Percentiles rank a stretch among this genome's conserved stretches.
These are phyloP conservation scores for Indri indri DNA, from an alignment of 2,113 vertebrate genomes.

Conservation along the genomic window DNA sequence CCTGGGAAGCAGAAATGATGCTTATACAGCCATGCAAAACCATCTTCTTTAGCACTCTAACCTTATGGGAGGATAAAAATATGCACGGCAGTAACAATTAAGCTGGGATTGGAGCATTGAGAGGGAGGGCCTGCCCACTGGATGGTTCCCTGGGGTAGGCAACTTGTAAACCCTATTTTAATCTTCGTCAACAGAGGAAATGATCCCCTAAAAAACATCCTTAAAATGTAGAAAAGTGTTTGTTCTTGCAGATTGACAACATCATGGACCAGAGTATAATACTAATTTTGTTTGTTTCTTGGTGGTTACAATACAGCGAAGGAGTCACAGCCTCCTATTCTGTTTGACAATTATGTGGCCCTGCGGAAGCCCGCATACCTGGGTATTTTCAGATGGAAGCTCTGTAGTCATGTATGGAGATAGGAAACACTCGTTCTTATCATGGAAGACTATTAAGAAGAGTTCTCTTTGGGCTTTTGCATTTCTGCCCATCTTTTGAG, in stretches of 20 bases:
- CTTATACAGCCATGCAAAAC: slow-evolving; percentile 15
- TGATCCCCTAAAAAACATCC: not conserved
- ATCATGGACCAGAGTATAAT: not conserved
- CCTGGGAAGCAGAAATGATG: not conserved
- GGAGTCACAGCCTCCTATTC: not conserved
- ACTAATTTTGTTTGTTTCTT: not conserved
- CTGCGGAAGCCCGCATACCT: not conserved
- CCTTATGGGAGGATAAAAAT: slow-evolving; percentile 49
- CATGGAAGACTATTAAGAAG: not conserved
- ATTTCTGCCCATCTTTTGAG: not conserved
- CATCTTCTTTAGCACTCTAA: not conserved
- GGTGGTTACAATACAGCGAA: not conserved
- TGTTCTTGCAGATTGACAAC: not conserved
- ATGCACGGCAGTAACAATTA: not conserved
- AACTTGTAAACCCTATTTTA: not conserved
- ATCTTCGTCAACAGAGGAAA: slow-evolving; percentile 20
- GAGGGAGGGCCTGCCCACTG: not conserved
- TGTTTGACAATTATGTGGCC: not conserved
- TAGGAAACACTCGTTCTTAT: not conserved
- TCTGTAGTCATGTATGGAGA: not conserved
- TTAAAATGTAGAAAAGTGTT: not conserved
- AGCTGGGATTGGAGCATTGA: not conserved
- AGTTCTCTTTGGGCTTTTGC: not conserved
- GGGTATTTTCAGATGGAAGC: not conserved
- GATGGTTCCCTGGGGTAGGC: not conserved